Base-by-base conservation (phyloP, 2,113 vertebrate species). In the Sinocyclocheilus anophthalmus region DNA sequence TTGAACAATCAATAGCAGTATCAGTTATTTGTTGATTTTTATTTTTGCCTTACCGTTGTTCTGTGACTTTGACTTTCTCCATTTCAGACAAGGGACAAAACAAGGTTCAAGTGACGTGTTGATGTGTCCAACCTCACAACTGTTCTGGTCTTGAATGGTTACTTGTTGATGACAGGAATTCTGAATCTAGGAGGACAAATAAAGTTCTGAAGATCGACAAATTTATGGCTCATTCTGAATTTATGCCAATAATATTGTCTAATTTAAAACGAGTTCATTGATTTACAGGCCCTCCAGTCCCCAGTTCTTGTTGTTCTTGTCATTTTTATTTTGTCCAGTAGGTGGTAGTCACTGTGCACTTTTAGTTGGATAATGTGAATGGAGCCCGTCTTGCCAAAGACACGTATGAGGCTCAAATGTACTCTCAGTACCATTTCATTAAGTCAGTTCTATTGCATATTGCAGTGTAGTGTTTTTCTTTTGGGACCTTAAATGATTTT, bases 311-410 rank as follows among this genome's bases (percentile, higher is more conserved):
- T 10, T 30, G 0, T 76, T 76, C 5, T 22, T 57, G 53, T 53
- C 5, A 37, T 39, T 33, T 78, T 24, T 30, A 10, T 26, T 70
- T 82, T 82, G 61, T 82, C 80, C 80, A 82, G 63, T 53, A 82
- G 80, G 45, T 69, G 80, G 80, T 3, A 22, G 45, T 69, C 80
- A 82, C 26, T 22, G 63, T 20, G 14, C 14, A 4, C 2, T 10
- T 63, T 63, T 10, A 70, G 33, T 0, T 22, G 0, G 9, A 20
- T 20, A 0, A 69, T 22, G 30, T 70, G 33, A 39, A 9, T 53
- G 4, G 50, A 53, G 18, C 7, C 55, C 18, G 22, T 39, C 7
- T 37, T 37, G 7, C n/a, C 0, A 26, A 61, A 63, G 8, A 33
- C 12, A 33, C 7, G 6, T 14, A 67, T 30, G 6, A 65, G 45